Base-by-base conservation (phyloP, 64 coral and sea anemone species). In the Stichodactyla helianthus region DNA sequence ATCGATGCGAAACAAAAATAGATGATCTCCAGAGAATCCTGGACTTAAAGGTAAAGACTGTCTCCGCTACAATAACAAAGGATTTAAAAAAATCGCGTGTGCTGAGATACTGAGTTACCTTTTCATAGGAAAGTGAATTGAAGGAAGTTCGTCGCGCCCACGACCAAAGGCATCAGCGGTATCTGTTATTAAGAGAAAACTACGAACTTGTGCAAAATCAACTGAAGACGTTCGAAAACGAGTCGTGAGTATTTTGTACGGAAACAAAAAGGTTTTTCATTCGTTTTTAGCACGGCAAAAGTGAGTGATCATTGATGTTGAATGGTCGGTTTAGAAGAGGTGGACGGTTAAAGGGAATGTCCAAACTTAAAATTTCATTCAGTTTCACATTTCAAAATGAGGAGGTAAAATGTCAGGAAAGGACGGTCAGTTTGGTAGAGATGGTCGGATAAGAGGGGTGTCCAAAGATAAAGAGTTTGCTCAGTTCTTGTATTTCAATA, bases 171-270 rank as follows among this genome's bases (percentile, higher is more conserved):
- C 86, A 93, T 56, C 93, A 96, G 59, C 88, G 94, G 9, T 96
- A 93, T 55, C 91, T 82, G 54, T 54, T 90, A 27, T 78, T 96
- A 50, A 89, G 85, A 81, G 94, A 96, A 26, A 96, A 96, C 61
- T 87, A 93, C 31, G 82, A 90, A 71, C 94, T 96, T 31, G 91
- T 93, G 6, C 84, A 92, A 50, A 89, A 93, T 52, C 94, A 96
- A n/a, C 88, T 96, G 17, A 92, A 88, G 71, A 96, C 94, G 23
- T 96, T 89, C 82, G 94, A 93, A 51, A 82, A 83, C 6, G 57
- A 84, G 27, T 14, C 86, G 91, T 87, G 71, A 92, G 90, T 83
- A 17, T 10, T 1, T 84, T 84, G n/a, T 2, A 18, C 8, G 20
- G 82, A 56, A 22, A 27, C 8, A 84, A 56, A 7, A 7, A 27